A percentile compares a stretch with the other conserved stretches of the same genome.
Evolutionary conservation across 1,140 invertebrate species (phyloP).

Genomic region (Mycetomoellerius zeteki): DNA sequence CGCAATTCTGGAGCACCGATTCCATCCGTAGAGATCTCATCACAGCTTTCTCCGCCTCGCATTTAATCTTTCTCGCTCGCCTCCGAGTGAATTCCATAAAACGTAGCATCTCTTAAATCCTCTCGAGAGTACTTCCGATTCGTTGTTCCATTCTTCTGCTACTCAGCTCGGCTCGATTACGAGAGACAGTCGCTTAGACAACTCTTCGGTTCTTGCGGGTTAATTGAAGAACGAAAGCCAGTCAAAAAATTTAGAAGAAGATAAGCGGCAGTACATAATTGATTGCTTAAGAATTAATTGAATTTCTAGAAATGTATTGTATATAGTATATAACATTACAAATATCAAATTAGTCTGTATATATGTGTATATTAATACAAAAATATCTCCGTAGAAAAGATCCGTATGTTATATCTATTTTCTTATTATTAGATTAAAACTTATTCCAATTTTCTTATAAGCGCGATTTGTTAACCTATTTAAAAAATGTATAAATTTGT

Average conservation of each 20-base stretch:
- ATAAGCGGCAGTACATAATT: slow-evolving; percentile 28
- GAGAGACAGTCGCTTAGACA: slow-evolving; percentile 24
- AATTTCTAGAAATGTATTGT: slow-evolving; percentile 55
- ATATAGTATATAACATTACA: slow-evolving; percentile 6
- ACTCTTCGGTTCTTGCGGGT: slow-evolving; percentile 42
- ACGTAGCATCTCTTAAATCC: slow-evolving; percentile 54
- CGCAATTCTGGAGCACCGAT: slow-evolving; percentile 55
- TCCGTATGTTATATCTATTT: too few species aligned
- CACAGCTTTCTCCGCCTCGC: slow-evolving; percentile 7
- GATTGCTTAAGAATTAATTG: slow-evolving; percentile 49
- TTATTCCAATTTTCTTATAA: too few species aligned
- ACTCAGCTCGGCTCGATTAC: slow-evolving; percentile 67
- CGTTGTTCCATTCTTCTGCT: slow-evolving; percentile 69
- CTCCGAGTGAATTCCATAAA: slow-evolving; percentile 71
- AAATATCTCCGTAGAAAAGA: too few species aligned
- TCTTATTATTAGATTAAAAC: too few species aligned
- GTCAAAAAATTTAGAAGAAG: slow-evolving; percentile 40
- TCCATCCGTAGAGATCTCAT: slow-evolving; percentile 20
- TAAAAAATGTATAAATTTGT: too few species aligned
- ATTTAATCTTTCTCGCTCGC: slow-evolving; percentile 68
- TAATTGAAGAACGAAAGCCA: slow-evolving; percentile 66
- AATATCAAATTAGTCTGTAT: neutral
- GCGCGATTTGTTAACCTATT: too few species aligned
- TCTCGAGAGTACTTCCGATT: slow-evolving; percentile 56
- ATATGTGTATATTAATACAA: neutral